Percentiles rank a stretch among this genome's conserved stretches.
phyloP scores from a whole-genome alignment of 2,797 vertebrate species.

The Heliangelus exortis region DNA sequence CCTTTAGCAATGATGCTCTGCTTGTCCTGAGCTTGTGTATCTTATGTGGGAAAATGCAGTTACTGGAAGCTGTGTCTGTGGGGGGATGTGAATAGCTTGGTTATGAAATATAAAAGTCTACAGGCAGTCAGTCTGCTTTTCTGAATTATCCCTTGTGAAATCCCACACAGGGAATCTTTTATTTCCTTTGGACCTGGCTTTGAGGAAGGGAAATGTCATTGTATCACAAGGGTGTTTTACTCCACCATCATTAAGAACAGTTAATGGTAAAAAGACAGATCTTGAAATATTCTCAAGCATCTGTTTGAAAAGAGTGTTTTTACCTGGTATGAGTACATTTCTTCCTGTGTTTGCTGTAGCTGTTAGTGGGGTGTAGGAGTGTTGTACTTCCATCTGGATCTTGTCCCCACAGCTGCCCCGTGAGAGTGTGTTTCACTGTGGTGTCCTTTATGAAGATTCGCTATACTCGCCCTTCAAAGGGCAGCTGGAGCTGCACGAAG shows the following conservation, averaged over 20 bases:
- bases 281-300: background rate
- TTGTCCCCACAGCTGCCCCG: constrained; percentile 81
- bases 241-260: background rate
- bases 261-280: background rate
- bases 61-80: background rate
- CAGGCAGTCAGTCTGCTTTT: background rate
- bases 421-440: constrained; percentile 90
- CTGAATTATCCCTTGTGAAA: background rate
- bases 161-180: background rate
- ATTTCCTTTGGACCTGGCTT: background rate
- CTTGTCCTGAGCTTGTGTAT: background rate
- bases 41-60: background rate
- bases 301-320: background rate
- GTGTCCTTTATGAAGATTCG: constrained; percentile 88
- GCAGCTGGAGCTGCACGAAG: constrained; percentile 90
- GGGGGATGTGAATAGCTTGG: background rate
- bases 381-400: background rate
- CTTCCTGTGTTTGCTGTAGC: background rate
- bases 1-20: background rate
- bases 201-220: background rate
- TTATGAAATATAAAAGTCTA: background rate
- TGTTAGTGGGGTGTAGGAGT: background rate
- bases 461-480: constrained; percentile 82
- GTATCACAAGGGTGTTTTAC: background rate
- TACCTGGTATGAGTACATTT: background rate